Percentiles rank a stretch among this genome's conserved stretches.
Conservation (phyloP, 2,888 invertebrate genomes). For the Monochamus alternatus region DNA sequence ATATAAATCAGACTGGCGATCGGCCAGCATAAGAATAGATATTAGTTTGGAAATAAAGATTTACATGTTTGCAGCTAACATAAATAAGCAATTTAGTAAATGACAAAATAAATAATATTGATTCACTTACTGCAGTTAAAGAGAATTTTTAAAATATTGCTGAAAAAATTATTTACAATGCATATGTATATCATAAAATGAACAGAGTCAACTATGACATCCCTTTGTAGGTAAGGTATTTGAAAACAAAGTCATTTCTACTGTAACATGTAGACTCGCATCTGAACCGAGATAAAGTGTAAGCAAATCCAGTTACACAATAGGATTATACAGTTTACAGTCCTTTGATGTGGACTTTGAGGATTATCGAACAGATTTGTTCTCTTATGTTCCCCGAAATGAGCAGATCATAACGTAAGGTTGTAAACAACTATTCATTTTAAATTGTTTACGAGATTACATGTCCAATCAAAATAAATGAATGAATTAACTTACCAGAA, state of each 20-base stretch:
- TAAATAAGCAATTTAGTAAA: no score
- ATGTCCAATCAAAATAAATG: neutral
- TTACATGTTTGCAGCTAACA: no score
- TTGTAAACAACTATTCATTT: neutral
- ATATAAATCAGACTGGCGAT: no score
- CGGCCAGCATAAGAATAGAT: no score
- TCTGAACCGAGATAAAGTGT: slow-evolving; percentile 43
- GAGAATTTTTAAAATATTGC: no score
- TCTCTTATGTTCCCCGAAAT: slow-evolving; percentile 22
- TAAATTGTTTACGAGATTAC: neutral
- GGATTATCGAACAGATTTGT: slow-evolving; percentile 40
- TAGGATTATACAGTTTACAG: slow-evolving; percentile 39
- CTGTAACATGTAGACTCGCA: slow-evolving; percentile 31
- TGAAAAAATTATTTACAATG: no score
- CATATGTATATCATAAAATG: neutral
- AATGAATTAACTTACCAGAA: neutral
- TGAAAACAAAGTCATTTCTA: slow-evolving; percentile 36
- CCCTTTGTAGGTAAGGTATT: slow-evolving; percentile 17
- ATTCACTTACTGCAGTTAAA: no score
- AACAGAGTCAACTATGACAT: neutral
- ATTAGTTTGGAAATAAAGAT: no score
- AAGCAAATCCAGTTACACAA: slow-evolving; percentile 44
- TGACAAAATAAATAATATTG: no score
- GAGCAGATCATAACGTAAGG: neutral
- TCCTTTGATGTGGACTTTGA: slow-evolving; percentile 43